Percentiles rank a stretch among this genome's conserved stretches.
Evolutionary conservation across 2,888 invertebrate genomes (phyloP).

Genomic region (Saturnia japonica): DNA sequence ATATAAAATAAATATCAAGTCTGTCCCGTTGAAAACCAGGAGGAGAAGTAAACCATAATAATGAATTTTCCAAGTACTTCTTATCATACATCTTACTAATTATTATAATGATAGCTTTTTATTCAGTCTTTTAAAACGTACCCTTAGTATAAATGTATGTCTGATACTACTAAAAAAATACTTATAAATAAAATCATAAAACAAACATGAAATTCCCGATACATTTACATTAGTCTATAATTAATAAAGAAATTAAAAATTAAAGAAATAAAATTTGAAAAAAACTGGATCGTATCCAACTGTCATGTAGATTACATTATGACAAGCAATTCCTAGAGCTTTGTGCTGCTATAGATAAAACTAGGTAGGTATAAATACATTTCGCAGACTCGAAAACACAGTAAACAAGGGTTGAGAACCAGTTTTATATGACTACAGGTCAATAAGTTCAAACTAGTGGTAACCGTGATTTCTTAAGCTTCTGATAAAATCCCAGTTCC

Average conservation of each 20-base stretch:
- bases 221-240: neutral
- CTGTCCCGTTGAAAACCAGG: neutral
- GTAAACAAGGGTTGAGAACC: neutral
- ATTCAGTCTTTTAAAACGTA: neutral
- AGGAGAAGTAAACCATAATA: neutral
- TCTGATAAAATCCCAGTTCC: neutral
- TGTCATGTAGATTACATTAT: neutral
- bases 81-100: neutral
- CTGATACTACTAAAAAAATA: too few species aligned
- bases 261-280: neutral
- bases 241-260: neutral
- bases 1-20: neutral
- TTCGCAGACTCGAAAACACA: neutral
- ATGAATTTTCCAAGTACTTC: neutral
- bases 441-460: neutral
- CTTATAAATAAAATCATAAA: too few species aligned
- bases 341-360: neutral
- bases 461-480: neutral
- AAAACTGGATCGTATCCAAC: neutral
- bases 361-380: neutral
- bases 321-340: neutral
- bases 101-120: neutral
- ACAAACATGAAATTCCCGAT: too few species aligned
- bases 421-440: neutral
- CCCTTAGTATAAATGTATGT: too few species aligned